Base-by-base conservation (phyloP, 2,113 vertebrate genomes). In the Natator depressus region DNA sequence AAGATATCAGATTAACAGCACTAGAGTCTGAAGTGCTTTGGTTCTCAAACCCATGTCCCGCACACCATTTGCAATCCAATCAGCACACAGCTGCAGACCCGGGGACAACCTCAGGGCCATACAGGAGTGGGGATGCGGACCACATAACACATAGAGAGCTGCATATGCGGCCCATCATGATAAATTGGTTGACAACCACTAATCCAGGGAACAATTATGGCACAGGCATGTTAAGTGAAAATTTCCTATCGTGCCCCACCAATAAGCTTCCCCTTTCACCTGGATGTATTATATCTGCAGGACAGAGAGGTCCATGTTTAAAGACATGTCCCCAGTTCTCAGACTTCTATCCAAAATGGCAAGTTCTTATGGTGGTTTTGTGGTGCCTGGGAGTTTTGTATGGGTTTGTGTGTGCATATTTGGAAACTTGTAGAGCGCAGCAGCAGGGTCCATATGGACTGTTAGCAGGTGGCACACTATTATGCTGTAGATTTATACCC, bases 181-280 rank as follows among this genome's bases (percentile, higher is more conserved):
- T 59, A 59, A 59, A 27, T 13, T 31, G 57, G 27, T 31, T 59
- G 27, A 59, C 27, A 13, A 7, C 27, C 57, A 59, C 27, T 59
- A 11, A 59, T 59, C 57, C 57, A 29, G 57, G 57, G 25, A 78
- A 27, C 46, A 14, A 6, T 27, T 95, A 20, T 75, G 93, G 90
- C 59, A 85, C 24, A 83, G 84, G 90, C 85, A 90, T 91, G 90
- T 96, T 95, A 96, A 97, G 59, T 91, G 54, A 20, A 20, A 51
- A 57, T 42, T 85, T 95, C 94, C 82, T 47, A 91, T 95, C 55
- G 93, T 85, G 8, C 50, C 59, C 27, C 87, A 4, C 91, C 93
- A 55, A 42, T 89, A 46, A 94, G 93, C 85, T 35, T 93, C 22
- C 76, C 85, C 50, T 4, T 93, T 29, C 42, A 1, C 27, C 69